Evolutionary conservation across 2,113 vertebrate species (phyloP).

Genomic region (Arvicanthis niloticus): DNA sequence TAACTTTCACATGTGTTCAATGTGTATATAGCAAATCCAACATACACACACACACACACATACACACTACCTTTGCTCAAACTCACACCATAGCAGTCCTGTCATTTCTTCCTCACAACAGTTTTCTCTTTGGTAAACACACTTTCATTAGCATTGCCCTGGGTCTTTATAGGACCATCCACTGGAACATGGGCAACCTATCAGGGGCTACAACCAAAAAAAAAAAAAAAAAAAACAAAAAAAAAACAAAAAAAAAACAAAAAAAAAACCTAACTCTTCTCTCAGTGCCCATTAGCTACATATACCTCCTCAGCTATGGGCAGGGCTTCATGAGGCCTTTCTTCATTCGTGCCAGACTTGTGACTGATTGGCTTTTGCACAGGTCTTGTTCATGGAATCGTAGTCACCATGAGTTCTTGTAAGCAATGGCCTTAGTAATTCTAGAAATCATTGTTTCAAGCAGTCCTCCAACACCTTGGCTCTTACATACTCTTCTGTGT

Average conservation of each 20-base stretch:
- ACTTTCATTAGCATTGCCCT: neutral
- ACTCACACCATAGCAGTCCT: neutral
- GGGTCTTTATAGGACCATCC: neutral
- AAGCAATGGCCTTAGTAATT: too few species aligned
- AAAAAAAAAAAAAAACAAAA: neutral
- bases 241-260: neutral
- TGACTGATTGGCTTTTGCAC: too few species aligned
- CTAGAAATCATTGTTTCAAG: neutral
- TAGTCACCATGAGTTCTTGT: neutral
- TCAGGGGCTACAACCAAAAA: neutral
- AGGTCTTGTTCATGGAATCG: neutral
- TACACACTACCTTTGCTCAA: too few species aligned
- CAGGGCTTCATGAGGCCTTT: too few species aligned
- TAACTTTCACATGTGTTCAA: neutral
- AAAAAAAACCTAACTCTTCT: neutral
- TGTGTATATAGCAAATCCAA: neutral
- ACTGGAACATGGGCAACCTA: neutral
- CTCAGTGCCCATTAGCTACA: neutral
- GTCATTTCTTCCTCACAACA: neutral
- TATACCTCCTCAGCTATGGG: too few species aligned
- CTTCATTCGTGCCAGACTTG: too few species aligned
- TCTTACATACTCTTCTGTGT: neutral
- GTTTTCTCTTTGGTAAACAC: neutral
- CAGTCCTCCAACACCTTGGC: neutral
- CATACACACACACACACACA: too few species aligned